These are phyloP conservation scores for Microcebus griseorufus DNA, from an alignment of 2,113 vertebrate species.

Conservation along the genomic window DNA sequence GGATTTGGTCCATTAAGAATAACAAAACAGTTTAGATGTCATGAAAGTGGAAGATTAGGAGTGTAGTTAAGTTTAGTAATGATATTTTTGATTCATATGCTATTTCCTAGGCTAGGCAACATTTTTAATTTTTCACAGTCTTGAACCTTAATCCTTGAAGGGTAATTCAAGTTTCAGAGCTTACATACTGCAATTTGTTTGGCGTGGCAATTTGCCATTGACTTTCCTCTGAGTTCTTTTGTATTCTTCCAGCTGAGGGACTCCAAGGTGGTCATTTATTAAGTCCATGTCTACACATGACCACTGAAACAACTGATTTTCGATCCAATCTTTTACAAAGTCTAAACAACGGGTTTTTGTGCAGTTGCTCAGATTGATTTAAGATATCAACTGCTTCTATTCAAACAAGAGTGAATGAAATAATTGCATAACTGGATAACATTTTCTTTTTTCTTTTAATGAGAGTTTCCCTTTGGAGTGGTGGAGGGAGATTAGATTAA, in stretches of 20 bases:
- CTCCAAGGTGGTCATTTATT: conserved; percentile 57
- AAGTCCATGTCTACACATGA: conserved; percentile 19
- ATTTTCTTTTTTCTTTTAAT: background rate
- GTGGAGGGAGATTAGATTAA: background rate
- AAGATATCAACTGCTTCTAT: conserved; percentile 41
- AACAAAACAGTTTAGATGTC: conserved; percentile 69
- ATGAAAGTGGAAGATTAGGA: conserved; percentile 67
- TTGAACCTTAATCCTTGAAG: conserved; percentile 67
- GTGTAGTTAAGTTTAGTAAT: conserved; percentile 51
- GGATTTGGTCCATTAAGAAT: conserved; percentile 76
- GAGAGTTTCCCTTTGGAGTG: background rate
- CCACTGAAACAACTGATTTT: conserved; percentile 45
- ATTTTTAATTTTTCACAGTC: conserved; percentile 74
- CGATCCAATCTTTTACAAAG: conserved; percentile 9
- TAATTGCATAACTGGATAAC: background rate
- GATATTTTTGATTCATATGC: conserved; percentile 71
- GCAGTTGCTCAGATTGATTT: background rate
- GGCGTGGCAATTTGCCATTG: conserved; percentile 60
- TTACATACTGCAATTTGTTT: conserved; percentile 52
- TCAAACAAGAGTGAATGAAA: conserved; percentile 31
- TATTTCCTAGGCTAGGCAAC: conserved; percentile 62
- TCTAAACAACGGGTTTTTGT: conserved; percentile 15
- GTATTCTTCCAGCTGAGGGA: conserved; percentile 17
- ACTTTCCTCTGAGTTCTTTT: conserved; percentile 21
- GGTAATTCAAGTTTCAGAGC: conserved; percentile 65